These are phyloP conservation scores for Notarius quadriscutis DNA, from an alignment of 2,113 vertebrate genomes.

Conservation along the genomic window DNA sequence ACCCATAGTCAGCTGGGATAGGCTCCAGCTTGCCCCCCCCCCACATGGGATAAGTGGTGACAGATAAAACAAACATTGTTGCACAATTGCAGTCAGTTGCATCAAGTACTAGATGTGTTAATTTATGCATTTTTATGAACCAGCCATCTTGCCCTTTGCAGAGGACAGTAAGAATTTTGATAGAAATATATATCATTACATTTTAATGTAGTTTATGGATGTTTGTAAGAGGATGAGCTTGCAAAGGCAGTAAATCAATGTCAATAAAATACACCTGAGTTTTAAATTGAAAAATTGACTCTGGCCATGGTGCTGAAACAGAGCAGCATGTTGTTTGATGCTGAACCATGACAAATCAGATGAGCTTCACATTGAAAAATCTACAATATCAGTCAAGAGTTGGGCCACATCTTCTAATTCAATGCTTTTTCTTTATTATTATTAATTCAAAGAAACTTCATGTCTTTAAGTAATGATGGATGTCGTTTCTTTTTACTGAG, in stretches of 20 bases:
- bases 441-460: too few species aligned
- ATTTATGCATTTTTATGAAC: background rate
- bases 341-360: background rate
- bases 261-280: background rate
- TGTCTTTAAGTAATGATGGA: too few species aligned
- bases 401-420: too few species aligned
- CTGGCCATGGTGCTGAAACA: conserved; percentile 60
- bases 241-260: background rate
- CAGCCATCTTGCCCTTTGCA: background rate
- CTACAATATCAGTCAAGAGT: too few species aligned
- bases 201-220: background rate
- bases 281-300: background rate
- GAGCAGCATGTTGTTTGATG: background rate
- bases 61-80: background rate
- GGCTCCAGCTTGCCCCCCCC: too few species aligned
- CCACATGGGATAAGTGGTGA: too few species aligned
- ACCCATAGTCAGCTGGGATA: too few species aligned
- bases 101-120: too few species aligned
- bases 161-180: background rate
- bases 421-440: too few species aligned
- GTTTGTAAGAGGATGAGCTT: background rate
- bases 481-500: too few species aligned
- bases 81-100: too few species aligned
- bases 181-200: background rate
- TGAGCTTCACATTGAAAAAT: background rate